phyloP scores from a whole-genome alignment of 2,888 invertebrate genomes.

The Limnephilus auricula region DNA sequence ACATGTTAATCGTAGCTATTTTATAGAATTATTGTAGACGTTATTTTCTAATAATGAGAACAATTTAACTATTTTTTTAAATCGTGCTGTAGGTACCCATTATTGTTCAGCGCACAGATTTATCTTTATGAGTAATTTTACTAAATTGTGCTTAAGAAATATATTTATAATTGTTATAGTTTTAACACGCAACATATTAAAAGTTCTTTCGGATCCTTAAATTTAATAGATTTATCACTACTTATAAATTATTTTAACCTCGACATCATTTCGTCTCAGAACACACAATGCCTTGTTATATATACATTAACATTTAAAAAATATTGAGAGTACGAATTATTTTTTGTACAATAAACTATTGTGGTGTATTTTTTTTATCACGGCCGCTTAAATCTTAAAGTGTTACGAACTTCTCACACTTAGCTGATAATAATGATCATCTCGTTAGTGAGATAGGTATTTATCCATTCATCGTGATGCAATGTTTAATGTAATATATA shows the following conservation, averaged over 20 bases:
- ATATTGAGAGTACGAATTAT: background rate
- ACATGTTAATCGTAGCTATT: no score
- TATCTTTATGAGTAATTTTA: background rate
- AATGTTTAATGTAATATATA: background rate
- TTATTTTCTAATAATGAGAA: background rate
- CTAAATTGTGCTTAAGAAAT: background rate
- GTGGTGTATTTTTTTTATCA: constrained; percentile 7
- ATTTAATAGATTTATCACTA: background rate
- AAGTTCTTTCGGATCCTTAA: background rate
- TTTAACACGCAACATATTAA: background rate
- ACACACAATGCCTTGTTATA: constrained; percentile 19
- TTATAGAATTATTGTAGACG: background rate
- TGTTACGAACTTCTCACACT: constrained; percentile 20
- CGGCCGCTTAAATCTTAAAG: constrained; percentile 2
- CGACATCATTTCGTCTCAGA: constrained; percentile 24
- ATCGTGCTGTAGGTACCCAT: no score
- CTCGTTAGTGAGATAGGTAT: constrained; percentile 19
- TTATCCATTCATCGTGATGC: background rate
- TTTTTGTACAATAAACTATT: constrained; percentile 16
- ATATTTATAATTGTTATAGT: background rate
- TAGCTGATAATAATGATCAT: background rate
- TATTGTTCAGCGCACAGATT: background rate
- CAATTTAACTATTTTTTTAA: no score
- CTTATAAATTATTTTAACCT: constrained; percentile 10
- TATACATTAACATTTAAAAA: constrained; percentile 39